Evolutionary conservation across 2,797 vertebrate species (phyloP).

Genomic region (Pipistrellus pygmaeus): DNA sequence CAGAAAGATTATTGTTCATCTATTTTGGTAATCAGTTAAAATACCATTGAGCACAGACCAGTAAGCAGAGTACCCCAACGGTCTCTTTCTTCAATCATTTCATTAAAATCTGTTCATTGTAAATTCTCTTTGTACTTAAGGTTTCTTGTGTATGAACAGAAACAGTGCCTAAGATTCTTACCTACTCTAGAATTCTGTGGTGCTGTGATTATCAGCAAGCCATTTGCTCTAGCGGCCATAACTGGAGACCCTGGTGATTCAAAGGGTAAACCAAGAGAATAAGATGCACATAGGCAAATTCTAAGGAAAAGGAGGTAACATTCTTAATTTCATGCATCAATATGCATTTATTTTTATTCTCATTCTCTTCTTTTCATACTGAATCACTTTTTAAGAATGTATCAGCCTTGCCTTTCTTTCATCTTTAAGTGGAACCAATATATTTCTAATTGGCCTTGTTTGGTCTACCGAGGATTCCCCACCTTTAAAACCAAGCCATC

Average conservation of each 20-base stretch:
- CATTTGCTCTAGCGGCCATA: not conserved
- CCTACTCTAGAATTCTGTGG: not conserved
- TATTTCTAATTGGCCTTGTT: not conserved
- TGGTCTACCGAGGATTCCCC: not conserved
- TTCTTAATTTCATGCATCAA: not conserved
- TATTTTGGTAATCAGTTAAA: not conserved
- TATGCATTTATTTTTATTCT: not conserved
- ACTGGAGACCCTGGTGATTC: not conserved
- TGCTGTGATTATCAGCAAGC: slow-evolving; percentile 1
- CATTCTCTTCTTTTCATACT: not conserved
- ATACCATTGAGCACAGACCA: not conserved
- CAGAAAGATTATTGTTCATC: not conserved
- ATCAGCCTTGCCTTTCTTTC: not conserved
- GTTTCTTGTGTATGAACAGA: slow-evolving; percentile 25
- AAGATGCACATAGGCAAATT: not conserved
- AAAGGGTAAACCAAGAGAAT: not conserved
- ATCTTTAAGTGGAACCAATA: not conserved
- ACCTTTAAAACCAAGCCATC: not conserved
- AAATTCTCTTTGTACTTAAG: not conserved
- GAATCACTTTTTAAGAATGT: not conserved
- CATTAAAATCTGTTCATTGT: not conserved
- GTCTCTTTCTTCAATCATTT: slow-evolving; percentile 14
- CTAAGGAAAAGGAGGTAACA: not conserved
- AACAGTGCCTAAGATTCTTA: not conserved
- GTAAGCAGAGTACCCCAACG: not conserved